Evolutionary conservation across 2,797 vertebrate genomes (phyloP), one percentile per base, ranked within the genome.

Genomic region (Xiphorhynchus erythropygius): DNA sequence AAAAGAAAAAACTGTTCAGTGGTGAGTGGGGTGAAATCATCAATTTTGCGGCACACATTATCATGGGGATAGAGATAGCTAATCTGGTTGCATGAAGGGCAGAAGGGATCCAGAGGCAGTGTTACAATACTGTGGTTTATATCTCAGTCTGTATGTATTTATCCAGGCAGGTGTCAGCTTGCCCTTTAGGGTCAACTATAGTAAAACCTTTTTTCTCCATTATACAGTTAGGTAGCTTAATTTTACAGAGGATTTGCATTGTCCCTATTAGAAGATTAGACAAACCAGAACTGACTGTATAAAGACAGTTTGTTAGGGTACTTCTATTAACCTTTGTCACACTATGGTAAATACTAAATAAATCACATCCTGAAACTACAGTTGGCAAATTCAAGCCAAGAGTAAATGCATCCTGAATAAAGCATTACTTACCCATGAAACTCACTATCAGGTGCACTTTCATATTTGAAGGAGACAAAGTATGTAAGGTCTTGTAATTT

Each of bases 301-400:
- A 89, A 78, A 87, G 55, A 39, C 21, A 69, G 24, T 69, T 78
- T 53, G 25, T 91, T 78, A 87, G 49, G 44, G 44, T 85, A 74
- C 24, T 84, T 92, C 75, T 89, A 79, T 87, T 94, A 94, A 90
- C 63, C 41, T 96, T 94, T 60, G 47, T 64, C 56, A 68, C 47
- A 83, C 21, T 80, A 75, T 39, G 69, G 55, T 74, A 94, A 89
- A 91, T 69, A 75, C 33, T 68, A 35, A 80, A 89, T 55, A 81
- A 81, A 89, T 76, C 62, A 59, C 42, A 71, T 65, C 39, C 63
- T 76, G 70, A 92, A 96, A 91, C 30, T 67, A 37, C 46, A 86
- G 73, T 57, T 37, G 67, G 42, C 22, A 94, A 93, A 94, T 76
- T 86, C 65, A 86, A 88, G 22, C 13, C 65, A 41, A 78, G 78